These are phyloP conservation scores for Dolichallabes microphthalmus DNA, from an alignment of 2,113 vertebrate species.

Conservation along the genomic window DNA sequence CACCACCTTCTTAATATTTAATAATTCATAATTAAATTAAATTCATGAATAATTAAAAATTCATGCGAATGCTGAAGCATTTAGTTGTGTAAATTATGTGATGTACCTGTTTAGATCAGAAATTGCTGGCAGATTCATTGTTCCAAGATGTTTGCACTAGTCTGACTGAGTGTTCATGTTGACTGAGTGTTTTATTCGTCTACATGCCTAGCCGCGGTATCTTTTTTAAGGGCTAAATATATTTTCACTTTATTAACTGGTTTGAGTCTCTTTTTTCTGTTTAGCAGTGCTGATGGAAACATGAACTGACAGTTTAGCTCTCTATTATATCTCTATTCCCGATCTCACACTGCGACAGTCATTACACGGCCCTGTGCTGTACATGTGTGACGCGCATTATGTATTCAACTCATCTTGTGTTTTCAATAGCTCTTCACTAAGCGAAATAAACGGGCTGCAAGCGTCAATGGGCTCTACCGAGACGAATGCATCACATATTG, in stretches of 20 bases:
- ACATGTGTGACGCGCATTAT: neutral
- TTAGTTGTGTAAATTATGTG: neutral
- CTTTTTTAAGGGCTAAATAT: neutral
- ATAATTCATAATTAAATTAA: neutral
- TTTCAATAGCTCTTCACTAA: constrained; percentile 30
- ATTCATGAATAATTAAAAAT: neutral
- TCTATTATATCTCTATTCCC: constrained; percentile 25
- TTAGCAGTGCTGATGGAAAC: neutral
- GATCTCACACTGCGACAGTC: neutral
- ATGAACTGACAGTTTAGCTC: constrained; percentile 10
- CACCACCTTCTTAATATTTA: too few relatives aligned
- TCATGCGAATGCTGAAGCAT: neutral
- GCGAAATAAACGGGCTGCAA: constrained; percentile 18
- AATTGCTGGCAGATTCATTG: constrained; percentile 1
- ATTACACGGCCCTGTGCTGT: constrained; percentile 13
- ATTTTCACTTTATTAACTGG: neutral
- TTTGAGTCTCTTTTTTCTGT: neutral
- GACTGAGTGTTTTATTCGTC: neutral
- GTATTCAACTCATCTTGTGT: neutral
- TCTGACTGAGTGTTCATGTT: neutral
- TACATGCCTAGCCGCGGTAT: neutral
- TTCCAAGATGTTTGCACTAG: neutral
- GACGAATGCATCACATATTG: constrained; percentile 30
- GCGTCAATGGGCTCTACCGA: constrained; percentile 8
- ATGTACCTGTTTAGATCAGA: neutral